Base-by-base conservation (phyloP, 2,797 vertebrate genomes). In the Danionella dracula region DNA sequence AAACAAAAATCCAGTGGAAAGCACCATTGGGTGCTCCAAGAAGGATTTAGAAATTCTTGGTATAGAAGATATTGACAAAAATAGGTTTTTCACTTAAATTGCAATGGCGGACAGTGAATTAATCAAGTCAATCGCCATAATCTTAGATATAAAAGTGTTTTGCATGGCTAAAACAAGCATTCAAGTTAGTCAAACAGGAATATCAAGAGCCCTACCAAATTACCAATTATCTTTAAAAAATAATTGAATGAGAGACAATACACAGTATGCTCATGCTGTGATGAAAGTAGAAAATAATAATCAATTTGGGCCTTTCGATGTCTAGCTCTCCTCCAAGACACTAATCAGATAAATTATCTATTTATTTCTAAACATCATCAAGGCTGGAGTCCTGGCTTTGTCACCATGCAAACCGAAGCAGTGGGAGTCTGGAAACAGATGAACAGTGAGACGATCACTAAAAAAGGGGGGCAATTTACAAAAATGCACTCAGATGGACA, bases 331-430 rank as follows among this genome's bases (percentile, higher is more conserved):
- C 75, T 88, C 83, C 84, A 90, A 90, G 87, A 89, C 87, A 78
- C 87, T 93, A 93, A 94, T 94, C 92, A 93, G 88, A 93, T 92
- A 92, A 93, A 93, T 92, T 85, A 91, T 89, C 84, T 89, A 88
- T 93, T 93, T 92, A 87, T 92, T 91, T 92, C 91, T 90, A 90
- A 93, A 92, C 88, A 90, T 79, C 82, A 91, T 89, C 83, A 90
- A 89, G 90, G 76, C 77, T 85, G 80, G 86, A 89, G 80, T 83
- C 83, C 87, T 87, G 85, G 88, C 86, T 86, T 85, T 77, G 86
- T 87, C 89, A 86, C 88, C 86, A 86, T 72, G 82, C 81, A 77
- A 86, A 85, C 82, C 82, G 66, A 58, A 73, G 70, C 37, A n/a
- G 72, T 83, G 48, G 61, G n/a, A 49, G 71, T 50, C 8, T 38